phyloP scores from a whole-genome alignment of 2,113 vertebrate genomes.

The Vidua macroura region DNA sequence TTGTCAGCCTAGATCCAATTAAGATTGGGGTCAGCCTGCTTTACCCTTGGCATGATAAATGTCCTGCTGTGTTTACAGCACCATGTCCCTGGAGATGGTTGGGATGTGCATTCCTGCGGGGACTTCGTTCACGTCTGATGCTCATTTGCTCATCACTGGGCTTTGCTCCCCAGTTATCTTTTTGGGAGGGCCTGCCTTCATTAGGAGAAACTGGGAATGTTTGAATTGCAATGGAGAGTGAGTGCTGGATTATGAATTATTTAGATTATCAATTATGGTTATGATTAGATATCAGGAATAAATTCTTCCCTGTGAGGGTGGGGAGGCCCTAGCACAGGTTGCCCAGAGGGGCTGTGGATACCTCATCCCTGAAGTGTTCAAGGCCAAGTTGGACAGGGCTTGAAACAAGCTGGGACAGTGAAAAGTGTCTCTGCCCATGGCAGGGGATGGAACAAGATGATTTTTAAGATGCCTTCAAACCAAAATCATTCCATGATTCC shows the following conservation, averaged over 20 bases:
- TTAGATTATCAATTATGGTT: not conserved
- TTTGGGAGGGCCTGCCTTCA: not conserved
- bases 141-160: not conserved
- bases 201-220: not conserved
- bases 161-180: not conserved
- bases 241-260: not conserved
- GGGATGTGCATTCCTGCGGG: not conserved
- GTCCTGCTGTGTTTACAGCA: not conserved
- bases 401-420: not conserved
- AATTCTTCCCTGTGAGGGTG: not conserved
- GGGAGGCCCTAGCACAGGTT: rapidly evolving
- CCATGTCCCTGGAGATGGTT: not conserved
- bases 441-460: not conserved
- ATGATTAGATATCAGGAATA: not conserved
- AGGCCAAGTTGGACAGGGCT: rapidly evolving
- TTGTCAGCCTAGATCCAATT: constrained; percentile 11
- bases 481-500: not conserved
- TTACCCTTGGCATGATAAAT: not conserved
- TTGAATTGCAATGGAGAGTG: not conserved
- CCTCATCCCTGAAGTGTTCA: not conserved
- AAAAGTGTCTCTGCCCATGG: not conserved
- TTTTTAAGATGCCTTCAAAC: not conserved
- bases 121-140: not conserved
- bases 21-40: not conserved
- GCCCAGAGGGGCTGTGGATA: not conserved